A percentile compares a stretch with the other conserved stretches of the same genome.
Evolutionary conservation across 2,888 invertebrate genomes (phyloP).

Genomic region (Gibbula magus): DNA sequence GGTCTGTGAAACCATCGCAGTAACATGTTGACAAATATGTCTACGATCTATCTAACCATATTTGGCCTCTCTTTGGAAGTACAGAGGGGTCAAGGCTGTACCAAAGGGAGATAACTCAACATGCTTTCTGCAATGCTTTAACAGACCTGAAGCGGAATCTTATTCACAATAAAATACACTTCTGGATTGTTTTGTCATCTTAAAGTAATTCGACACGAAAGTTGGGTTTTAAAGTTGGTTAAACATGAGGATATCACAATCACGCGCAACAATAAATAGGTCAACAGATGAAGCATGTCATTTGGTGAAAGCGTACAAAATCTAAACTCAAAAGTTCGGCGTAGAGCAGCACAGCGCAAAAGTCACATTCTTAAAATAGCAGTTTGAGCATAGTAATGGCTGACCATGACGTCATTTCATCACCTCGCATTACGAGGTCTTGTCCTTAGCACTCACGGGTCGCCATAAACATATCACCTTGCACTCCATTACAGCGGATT

Average conservation of each 20-base stretch:
- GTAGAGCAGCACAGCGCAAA: no score
- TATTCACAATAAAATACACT: no score
- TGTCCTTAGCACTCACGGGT: no score
- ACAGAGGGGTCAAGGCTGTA: constrained; percentile 25
- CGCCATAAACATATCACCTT: no score
- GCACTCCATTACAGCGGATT: no score
- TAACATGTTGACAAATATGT: neutral
- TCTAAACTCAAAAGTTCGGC: neutral
- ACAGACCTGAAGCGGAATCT: neutral
- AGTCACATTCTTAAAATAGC: no score
- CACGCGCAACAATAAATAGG: constrained; percentile 8
- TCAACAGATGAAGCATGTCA: constrained; percentile 15
- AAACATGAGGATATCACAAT: neutral
- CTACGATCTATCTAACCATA: neutral
- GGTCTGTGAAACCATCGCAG: neutral
- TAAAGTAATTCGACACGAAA: no score
- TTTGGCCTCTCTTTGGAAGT: constrained; percentile 17
- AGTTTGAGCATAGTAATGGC: no score
- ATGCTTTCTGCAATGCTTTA: neutral
- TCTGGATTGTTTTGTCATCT: no score
- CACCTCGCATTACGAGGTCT: no score
- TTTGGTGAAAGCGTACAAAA: constrained; percentile 9
- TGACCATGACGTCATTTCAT: no score
- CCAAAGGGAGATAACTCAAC: constrained; percentile 20
- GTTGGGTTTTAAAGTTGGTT: no score